These are phyloP conservation scores for Erpetoichthys calabaricus DNA, from an alignment of 2,797 vertebrate species.

Conservation along the genomic window DNA sequence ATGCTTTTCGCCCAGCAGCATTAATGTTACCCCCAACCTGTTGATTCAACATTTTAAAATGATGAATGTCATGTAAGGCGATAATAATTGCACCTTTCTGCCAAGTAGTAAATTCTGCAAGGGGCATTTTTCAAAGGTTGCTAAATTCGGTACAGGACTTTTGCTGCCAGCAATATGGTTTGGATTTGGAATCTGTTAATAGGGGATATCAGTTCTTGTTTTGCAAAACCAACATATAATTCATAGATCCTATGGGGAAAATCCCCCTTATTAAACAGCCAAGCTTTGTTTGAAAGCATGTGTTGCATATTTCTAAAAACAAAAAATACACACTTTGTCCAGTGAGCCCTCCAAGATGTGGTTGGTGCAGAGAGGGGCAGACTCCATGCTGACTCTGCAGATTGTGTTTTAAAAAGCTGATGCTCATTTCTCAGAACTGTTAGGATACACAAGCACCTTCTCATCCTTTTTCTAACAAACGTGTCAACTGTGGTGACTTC, in stretches of 20 bases:
- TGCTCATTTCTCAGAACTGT: too few relatives aligned
- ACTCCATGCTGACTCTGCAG: too few relatives aligned
- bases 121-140: constrained; percentile 3
- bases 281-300: neutral
- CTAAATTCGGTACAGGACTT: constrained; percentile 15
- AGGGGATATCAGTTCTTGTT: constrained; percentile 19
- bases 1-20: too few relatives aligned
- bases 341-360: too few relatives aligned
- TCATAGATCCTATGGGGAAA: constrained; percentile 16
- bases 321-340: too few relatives aligned
- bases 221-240: constrained; percentile 17
- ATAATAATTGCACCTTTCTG: constrained; percentile 7
- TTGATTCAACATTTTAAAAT: constrained; percentile 7
- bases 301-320: too few relatives aligned
- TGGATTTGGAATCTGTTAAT: constrained; percentile 28
- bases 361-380: too few relatives aligned
- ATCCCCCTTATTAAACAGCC: constrained; percentile 17
- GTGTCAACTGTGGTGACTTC: too few relatives aligned
- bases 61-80: constrained; percentile 8
- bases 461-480: too few relatives aligned
- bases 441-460: too few relatives aligned
- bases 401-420: too few relatives aligned
- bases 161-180: constrained; percentile 36
- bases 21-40: constrained; percentile 1
- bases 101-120: constrained; percentile 3